Evolutionary conservation across 2,113 vertebrate genomes (phyloP), one percentile per base, ranked within the genome.

Genomic region (Apeltes quadracus): DNA sequence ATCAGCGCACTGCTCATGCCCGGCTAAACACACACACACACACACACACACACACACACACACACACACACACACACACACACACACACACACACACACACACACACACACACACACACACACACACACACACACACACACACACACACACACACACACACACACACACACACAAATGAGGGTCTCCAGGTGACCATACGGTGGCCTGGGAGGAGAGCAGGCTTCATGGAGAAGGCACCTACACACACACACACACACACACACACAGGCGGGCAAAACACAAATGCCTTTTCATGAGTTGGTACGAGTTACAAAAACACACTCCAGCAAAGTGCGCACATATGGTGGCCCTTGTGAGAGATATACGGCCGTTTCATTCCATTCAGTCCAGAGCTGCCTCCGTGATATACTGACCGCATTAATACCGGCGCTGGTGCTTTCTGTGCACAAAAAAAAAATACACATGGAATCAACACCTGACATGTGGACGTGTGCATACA

Each of bases 151-250:
- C 20, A 62, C 61, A 63, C 59, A 77, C 66, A 63, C 54, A 76
- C 55, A 56, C 62, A 68, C 56, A 73, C 58, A 61, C 53, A 59
- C 18, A 7, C 73, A 81, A 85, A 73, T n/a, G 76, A 80, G 79
- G 78, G 88, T 90, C 90, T 91, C 88, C 82, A 87, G 90, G 86
- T 89, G 86, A 91, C 84, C 84, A 86, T 90, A 89, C 77, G 79
- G 86, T 61, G 78, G 86, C 84, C 87, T 84, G 27, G 76, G 72
- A 87, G 86, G 84, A 84, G 88, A 85, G 80, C 74, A 82, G 88
- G 82, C 84, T 75, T 67, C 73, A 43, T 3, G 61, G 56, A 20
- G 65, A 15, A 64, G 68, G 78, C 76, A 61, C 81, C 68, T 75
- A 72, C 79, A 51, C 84, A 79, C 76, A 72, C 62, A 63, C 39